Evolutionary conservation across 1,140 invertebrate genomes (phyloP).

Genomic region (Sminthurinus signatus): DNA sequence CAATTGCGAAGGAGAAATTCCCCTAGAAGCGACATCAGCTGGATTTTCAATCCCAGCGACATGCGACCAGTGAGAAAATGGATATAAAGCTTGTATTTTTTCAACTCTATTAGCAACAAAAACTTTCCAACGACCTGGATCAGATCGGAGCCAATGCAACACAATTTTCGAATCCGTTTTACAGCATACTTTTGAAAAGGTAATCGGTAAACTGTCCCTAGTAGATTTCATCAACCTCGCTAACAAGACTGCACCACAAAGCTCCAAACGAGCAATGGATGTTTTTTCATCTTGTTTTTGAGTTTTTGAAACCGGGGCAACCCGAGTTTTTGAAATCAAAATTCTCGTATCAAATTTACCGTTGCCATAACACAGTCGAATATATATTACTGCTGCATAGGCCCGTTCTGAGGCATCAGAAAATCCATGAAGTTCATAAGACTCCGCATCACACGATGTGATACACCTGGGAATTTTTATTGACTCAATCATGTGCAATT

Average conservation of each 20-base stretch:
- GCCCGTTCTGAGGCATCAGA: slow-evolving; percentile 11
- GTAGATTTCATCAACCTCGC: slow-evolving; percentile 15
- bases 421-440: slow-evolving; percentile 4
- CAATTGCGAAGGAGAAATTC: neutral
- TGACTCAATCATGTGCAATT: slow-evolving; percentile 34
- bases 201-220: neutral
- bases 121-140: slow-evolving; percentile 42
- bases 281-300: no score
- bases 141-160: slow-evolving; percentile 43
- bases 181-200: neutral
- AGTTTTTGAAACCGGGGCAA: slow-evolving; percentile 22
- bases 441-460: no score
- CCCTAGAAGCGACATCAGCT: slow-evolving; percentile 9
- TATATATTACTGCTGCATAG: slow-evolving; percentile 7
- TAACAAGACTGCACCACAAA: slow-evolving; percentile 22
- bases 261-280: slow-evolving; percentile 26
- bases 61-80: neutral
- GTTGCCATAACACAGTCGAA: neutral
- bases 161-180: slow-evolving; percentile 46
- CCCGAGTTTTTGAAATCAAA: slow-evolving; percentile 19
- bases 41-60: slow-evolving; percentile 1
- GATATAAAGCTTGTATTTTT: slow-evolving; percentile 38
- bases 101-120: slow-evolving; percentile 46
- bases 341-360: neutral
- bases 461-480: neutral